These are phyloP conservation scores for Riptortus pedestris DNA, from an alignment of 1,140 invertebrate genomes.

Conservation along the genomic window DNA sequence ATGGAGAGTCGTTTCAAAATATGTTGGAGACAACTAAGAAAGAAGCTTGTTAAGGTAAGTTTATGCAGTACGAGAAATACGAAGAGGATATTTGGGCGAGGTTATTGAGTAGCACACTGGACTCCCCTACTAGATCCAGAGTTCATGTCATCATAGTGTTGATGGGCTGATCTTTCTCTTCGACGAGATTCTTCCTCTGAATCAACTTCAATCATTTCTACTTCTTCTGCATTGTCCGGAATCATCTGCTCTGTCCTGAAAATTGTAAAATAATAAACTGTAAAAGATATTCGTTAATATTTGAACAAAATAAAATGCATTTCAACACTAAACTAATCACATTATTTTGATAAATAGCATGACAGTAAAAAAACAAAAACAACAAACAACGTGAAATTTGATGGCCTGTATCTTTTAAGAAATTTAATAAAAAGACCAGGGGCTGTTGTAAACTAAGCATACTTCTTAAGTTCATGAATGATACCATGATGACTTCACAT, in stretches of 20 bases:
- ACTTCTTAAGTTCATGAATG: no score
- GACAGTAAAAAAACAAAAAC: no score
- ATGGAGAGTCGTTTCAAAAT: no score
- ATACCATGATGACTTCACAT: no score
- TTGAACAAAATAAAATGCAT: neutral
- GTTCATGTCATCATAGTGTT: constrained; percentile 67
- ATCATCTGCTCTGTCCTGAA: constrained; percentile 58
- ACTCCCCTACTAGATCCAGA: constrained; percentile 58
- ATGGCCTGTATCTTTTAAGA: no score
- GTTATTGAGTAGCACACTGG: constrained; percentile 81
- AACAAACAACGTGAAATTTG: no score
- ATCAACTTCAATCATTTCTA: constrained; percentile 59
- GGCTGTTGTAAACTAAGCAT: no score
- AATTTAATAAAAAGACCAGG: no score
- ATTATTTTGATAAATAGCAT: no score
- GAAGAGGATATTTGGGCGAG: neutral
- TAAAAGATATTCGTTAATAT: neutral
- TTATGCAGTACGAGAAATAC: neutral
- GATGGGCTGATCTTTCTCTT: constrained; percentile 46
- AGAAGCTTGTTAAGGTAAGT: constrained; percentile 2
- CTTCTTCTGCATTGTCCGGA: constrained; percentile 75
- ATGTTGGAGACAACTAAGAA: constrained; percentile 10
- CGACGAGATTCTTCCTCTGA: constrained; percentile 53
- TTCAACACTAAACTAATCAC: no score
- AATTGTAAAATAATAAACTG: constrained; percentile 19